A percentile compares a stretch with the other conserved stretches of the same genome.
Evolutionary conservation across 2,113 vertebrate genomes (phyloP).

Genomic region (Campylomormyrus numenius): DNA sequence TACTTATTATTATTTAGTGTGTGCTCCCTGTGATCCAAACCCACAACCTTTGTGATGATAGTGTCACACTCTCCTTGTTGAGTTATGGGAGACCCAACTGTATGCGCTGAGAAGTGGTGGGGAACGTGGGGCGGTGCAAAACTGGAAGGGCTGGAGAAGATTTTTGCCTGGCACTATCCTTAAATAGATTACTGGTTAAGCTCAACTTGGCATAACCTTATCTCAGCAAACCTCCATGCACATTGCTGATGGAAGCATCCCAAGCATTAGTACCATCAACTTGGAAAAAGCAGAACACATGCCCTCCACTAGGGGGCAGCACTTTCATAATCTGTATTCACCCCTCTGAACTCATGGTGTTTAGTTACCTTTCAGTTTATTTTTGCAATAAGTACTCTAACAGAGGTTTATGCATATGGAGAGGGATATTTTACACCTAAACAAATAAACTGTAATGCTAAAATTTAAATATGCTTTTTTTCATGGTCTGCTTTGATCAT

Average conservation of each 20-base stretch:
- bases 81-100: background rate
- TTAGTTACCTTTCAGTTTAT: background rate
- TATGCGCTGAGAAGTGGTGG: background rate
- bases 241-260: background rate
- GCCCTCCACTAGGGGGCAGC: background rate
- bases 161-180: background rate
- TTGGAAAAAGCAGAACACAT: background rate
- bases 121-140: background rate
- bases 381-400: background rate
- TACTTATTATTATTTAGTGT: background rate
- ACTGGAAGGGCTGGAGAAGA: background rate
- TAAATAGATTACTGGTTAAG: background rate
- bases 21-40: background rate
- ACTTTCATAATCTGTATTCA: background rate
- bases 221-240: background rate
- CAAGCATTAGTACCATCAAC: background rate
- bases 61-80: background rate
- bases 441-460: background rate
- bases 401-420: background rate
- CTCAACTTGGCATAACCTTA: background rate
- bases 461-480: background rate
- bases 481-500: background rate
- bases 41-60: background rate
- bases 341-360: background rate
- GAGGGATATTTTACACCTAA: background rate